These are phyloP conservation scores for Rhingia campestris DNA, from an alignment of 2,888 invertebrate species.

Conservation along the genomic window DNA sequence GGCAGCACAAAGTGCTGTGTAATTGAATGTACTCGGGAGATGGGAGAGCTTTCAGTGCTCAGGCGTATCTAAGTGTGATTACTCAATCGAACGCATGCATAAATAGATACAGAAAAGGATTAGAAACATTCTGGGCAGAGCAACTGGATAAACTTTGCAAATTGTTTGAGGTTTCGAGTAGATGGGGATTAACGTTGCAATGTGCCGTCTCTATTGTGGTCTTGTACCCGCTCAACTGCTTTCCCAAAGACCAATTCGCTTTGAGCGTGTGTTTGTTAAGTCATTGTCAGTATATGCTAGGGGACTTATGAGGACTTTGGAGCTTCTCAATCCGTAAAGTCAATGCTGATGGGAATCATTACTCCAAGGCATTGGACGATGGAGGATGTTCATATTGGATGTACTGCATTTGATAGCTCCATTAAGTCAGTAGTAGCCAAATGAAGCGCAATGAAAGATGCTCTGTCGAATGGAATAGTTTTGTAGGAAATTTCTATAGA, in stretches of 20 bases:
- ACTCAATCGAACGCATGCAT: conserved; percentile 62
- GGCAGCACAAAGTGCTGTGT: conserved; percentile 56
- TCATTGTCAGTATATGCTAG: conserved; percentile 1
- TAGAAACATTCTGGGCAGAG: conserved; percentile 32
- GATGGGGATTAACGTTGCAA: not conserved
- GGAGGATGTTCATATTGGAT: not conserved
- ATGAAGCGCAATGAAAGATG: not conserved
- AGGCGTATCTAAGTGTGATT: conserved; percentile 65
- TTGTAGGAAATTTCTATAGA: not conserved
- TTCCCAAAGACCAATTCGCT: conserved; percentile 4
- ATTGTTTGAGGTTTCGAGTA: not conserved
- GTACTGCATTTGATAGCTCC: not conserved
- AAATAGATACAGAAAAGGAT: conserved; percentile 58
- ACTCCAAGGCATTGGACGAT: not conserved
- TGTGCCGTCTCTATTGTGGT: not conserved
- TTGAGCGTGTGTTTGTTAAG: conserved; percentile 1
- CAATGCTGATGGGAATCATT: not conserved
- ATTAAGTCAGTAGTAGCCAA: not conserved
- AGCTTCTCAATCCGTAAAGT: not conserved
- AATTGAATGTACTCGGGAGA: conserved; percentile 59
- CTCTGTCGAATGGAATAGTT: too few species aligned
- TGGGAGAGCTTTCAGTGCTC: conserved; percentile 20
- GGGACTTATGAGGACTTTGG: not conserved
- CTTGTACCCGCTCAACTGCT: not conserved
- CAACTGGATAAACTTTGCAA: conserved; percentile 18